Conservation (phyloP, 2,113 vertebrate species). For the Antidorcas marsupialis region DNA sequence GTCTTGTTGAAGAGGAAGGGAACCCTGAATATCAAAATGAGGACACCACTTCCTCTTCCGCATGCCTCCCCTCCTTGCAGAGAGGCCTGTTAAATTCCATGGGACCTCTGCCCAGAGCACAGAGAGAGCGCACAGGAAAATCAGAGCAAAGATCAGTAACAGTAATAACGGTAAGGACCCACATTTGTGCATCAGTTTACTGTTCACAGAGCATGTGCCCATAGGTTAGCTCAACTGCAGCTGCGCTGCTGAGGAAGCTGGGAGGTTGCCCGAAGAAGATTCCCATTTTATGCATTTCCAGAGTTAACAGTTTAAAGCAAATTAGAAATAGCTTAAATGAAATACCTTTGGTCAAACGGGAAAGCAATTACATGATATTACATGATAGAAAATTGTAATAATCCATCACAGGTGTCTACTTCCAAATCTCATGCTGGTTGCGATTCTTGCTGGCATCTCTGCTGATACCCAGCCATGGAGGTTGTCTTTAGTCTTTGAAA, state of each 20-base stretch:
- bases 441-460: neutral
- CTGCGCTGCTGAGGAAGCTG: neutral
- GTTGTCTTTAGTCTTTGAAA: neutral
- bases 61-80: neutral
- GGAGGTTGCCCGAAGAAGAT: constrained; percentile 46
- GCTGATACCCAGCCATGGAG: accelerated
- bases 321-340: constrained; percentile 69
- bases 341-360: constrained; percentile 69
- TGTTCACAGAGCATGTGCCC: neutral
- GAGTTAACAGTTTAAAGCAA: constrained; percentile 65
- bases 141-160: constrained; percentile 29
- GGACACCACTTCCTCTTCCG: neutral
- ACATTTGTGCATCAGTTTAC: neutral
- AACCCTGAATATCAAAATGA: neutral
- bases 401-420: constrained; percentile 43
- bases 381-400: constrained; percentile 67
- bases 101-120: neutral
- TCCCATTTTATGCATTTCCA: constrained; percentile 44
- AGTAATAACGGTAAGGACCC: neutral
- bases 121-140: neutral
- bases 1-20: neutral
- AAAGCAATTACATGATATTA: constrained; percentile 72
- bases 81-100: neutral
- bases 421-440: neutral
- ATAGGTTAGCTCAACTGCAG: neutral